Conservation (phyloP, 2,888 invertebrate species). For the Ichneumoninae sp. region DNA sequence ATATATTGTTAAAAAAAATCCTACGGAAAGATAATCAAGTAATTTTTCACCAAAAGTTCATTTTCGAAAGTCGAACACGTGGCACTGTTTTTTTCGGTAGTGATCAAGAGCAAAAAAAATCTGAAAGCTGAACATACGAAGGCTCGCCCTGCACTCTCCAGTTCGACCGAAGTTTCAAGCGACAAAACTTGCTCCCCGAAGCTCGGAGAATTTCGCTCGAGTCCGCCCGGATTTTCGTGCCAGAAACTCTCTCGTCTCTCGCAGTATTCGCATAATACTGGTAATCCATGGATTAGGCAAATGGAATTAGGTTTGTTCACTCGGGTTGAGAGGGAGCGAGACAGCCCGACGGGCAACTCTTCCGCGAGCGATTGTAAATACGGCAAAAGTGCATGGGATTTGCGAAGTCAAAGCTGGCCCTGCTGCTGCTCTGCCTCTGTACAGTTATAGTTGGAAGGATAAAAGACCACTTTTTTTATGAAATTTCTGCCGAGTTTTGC, state of each 20-base stretch:
- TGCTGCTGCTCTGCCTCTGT: background rate
- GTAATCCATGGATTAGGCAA: conserved; percentile 61
- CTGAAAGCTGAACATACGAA: background rate
- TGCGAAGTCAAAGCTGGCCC: background rate
- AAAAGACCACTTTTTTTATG: background rate
- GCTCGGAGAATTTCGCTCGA: conserved; percentile 16
- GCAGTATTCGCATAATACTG: conserved; percentile 29
- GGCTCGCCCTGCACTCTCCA: background rate
- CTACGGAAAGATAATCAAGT: background rate
- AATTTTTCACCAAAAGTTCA: too few relatives aligned
- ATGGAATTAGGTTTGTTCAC: conserved; percentile 60
- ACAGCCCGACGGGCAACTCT: conserved; percentile 41
- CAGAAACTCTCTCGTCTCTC: conserved; percentile 24
- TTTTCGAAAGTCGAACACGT: too few relatives aligned
- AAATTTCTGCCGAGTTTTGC: background rate
- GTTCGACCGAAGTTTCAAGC: conserved; percentile 24
- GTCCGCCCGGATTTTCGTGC: conserved; percentile 34
- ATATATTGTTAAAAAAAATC: background rate
- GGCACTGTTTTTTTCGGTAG: too few relatives aligned
- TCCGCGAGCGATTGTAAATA: conserved; percentile 39
- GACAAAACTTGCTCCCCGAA: conserved; percentile 23
- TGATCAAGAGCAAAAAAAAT: background rate
- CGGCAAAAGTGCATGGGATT: conserved; percentile 1
- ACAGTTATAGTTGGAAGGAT: background rate
- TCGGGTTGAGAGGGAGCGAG: background rate